Conservation (phyloP, 2,797 vertebrate species). For the Lindbergichthys nudifrons region DNA sequence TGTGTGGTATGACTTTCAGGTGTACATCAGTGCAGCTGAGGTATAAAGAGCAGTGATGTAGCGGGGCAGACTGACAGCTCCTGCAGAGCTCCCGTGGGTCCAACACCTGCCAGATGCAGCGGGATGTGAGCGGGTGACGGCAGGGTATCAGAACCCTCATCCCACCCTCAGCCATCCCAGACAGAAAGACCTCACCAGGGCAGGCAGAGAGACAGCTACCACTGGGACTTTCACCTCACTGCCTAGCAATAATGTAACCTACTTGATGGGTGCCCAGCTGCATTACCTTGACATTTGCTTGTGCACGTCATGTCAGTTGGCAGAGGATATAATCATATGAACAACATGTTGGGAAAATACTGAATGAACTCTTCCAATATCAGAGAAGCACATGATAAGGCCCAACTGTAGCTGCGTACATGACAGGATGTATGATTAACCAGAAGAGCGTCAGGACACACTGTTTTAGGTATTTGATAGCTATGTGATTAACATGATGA, state of each 20-base stretch:
- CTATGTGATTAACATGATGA: too few species aligned
- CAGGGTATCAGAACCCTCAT: slow-evolving; percentile 49
- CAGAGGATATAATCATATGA: slow-evolving; percentile 62
- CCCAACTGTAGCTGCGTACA: too few species aligned
- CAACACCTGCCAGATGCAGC: slow-evolving; percentile 74
- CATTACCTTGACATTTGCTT: slow-evolving; percentile 74
- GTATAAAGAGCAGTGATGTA: slow-evolving; percentile 53
- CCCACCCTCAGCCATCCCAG: slow-evolving; percentile 48
- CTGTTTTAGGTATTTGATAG: too few species aligned
- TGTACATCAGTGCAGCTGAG: slow-evolving; percentile 32
- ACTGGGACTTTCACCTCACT: slow-evolving; percentile 67
- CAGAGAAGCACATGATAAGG: too few species aligned
- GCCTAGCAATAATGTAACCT: slow-evolving; percentile 71
- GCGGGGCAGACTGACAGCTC: slow-evolving; percentile 68
- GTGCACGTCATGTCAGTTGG: slow-evolving; percentile 48
- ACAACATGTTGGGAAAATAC: slow-evolving; percentile 6
- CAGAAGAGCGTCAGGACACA: too few species aligned
- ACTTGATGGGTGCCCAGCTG: slow-evolving; percentile 67
- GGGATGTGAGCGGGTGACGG: slow-evolving; percentile 55
- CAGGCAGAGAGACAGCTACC: slow-evolving; percentile 64
- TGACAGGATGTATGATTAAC: too few species aligned
- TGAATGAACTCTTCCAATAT: too few species aligned
- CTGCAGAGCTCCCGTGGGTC: slow-evolving; percentile 66
- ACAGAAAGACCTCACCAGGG: slow-evolving; percentile 56
- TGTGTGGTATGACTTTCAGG: slow-evolving; percentile 56